phyloP scores from a whole-genome alignment of 2,113 vertebrate genomes.

The Limnothrissa miodon region DNA sequence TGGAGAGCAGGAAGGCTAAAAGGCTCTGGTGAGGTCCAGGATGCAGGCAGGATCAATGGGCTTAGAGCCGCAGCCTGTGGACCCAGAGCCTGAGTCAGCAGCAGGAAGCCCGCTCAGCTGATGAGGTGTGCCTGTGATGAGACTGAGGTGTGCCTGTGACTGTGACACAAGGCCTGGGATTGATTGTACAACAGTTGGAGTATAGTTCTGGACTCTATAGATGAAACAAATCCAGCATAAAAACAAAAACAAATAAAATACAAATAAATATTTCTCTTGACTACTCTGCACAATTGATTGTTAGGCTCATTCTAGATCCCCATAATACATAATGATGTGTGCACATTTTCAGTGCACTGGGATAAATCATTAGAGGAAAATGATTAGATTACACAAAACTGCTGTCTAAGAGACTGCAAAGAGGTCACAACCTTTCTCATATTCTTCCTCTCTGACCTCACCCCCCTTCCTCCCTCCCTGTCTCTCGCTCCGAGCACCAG shows the following conservation, averaged over 20 bases:
- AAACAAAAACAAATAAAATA: no score
- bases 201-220: neutral
- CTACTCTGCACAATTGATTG: neutral
- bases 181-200: neutral
- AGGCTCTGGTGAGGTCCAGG: constrained; percentile 39
- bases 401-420: neutral
- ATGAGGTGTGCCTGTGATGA: constrained; percentile 53
- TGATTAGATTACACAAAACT: neutral
- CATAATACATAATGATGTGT: neutral
- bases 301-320: neutral
- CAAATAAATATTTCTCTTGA: neutral
- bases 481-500: constrained; percentile 50
- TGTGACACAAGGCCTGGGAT: neutral
- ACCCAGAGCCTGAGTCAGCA: constrained; percentile 42
- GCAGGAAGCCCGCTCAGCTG: constrained; percentile 28
- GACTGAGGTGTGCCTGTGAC: constrained; percentile 39
- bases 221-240: constrained; percentile 9
- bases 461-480: constrained; percentile 28
- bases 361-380: neutral
- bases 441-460: neutral
- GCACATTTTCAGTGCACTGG: neutral
- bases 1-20: constrained; percentile 45
- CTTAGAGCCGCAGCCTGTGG: constrained; percentile 38
- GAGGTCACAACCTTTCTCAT: constrained; percentile 8
- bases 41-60: constrained; percentile 40